Evolutionary conservation across 2,888 invertebrate genomes (phyloP).

Genomic region (Heliconius hortense): DNA sequence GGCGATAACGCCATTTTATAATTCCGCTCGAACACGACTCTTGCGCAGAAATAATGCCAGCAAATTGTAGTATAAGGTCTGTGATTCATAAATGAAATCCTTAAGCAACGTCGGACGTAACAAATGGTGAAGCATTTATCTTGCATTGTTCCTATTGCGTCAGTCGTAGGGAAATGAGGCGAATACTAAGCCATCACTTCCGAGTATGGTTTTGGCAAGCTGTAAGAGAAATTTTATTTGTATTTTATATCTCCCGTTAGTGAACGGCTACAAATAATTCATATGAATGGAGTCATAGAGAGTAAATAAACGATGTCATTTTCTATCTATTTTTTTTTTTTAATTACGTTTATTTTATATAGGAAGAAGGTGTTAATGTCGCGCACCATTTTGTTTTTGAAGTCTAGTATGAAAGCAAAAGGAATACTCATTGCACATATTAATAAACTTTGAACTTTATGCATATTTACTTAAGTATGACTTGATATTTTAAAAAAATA

Average conservation of each 20-base stretch:
- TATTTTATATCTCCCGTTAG: background rate
- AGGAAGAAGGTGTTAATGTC: too few species aligned
- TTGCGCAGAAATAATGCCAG: constrained; percentile 45
- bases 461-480: too few species aligned
- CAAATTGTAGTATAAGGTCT: constrained; percentile 46
- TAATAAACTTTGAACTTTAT: too few species aligned
- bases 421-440: too few species aligned
- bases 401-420: too few species aligned
- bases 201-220: constrained; percentile 23
- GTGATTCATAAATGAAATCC: constrained; percentile 51
- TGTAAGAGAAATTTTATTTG: constrained; percentile 8
- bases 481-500: too few species aligned
- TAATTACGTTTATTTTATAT: too few species aligned
- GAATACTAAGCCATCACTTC: constrained; percentile 28
- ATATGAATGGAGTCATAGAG: too few species aligned
- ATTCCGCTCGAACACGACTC: constrained; percentile 51
- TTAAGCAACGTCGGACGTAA: constrained; percentile 40
- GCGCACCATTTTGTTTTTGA: too few species aligned
- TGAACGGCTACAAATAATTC: too few species aligned
- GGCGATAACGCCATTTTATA: constrained; percentile 54
- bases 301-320: too few species aligned
- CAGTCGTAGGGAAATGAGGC: constrained; percentile 21
- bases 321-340: too few species aligned
- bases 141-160: constrained; percentile 36
- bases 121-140: constrained; percentile 41